Evolutionary conservation across 2,797 vertebrate genomes (phyloP), one percentile per base, ranked within the genome.

Genomic region (Acipenser transmontanus): DNA sequence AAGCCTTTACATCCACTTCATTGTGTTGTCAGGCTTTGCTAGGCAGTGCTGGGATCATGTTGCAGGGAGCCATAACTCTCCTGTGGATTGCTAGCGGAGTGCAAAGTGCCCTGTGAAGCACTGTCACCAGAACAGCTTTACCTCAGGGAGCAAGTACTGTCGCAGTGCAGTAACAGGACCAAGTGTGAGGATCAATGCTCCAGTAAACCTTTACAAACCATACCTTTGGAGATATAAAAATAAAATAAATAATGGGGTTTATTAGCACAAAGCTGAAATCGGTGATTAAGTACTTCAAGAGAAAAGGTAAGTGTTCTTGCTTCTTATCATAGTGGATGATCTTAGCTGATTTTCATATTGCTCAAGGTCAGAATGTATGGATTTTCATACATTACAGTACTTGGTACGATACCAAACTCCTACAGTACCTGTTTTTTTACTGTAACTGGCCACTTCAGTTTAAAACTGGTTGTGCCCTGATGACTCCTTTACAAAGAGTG

Each of bases 211-310:
- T n/a, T 9, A n/a, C 14, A 7, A 61, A 61, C 60, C 47, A 7
- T 57, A 13, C 9, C 14, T 57, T 11, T 13, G 64, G 2, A 34
- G 59, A 7, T 4, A 49, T 17, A 52, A n/a, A 65, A 61, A 63
- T n/a, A n/a, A n/a, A n/a, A n/a, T 7, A 80, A 89, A 96, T 93
- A 89, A 97, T 98, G 88, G 94, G 95, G 81, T 98, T 98, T 77
- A 93, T 98, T 56, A 95, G 94, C 78, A 91, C 90, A 77, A 98
- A 95, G 70, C 88, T 99, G 73, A 97, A 97, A 84, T 95, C 93
- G 73, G 82, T 99, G 62, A 90, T 99, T 81, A 96, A 96, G 80
- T 92, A 94, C 87, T 97, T 99, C 85, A 98, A 97, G 87, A 92
- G 89, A 80, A 98, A 97, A 86, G 90, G 97, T 99, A 91, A 98